Conservation (phyloP, 2,888 invertebrate genomes). For the Lasioglossum pauxillum region DNA sequence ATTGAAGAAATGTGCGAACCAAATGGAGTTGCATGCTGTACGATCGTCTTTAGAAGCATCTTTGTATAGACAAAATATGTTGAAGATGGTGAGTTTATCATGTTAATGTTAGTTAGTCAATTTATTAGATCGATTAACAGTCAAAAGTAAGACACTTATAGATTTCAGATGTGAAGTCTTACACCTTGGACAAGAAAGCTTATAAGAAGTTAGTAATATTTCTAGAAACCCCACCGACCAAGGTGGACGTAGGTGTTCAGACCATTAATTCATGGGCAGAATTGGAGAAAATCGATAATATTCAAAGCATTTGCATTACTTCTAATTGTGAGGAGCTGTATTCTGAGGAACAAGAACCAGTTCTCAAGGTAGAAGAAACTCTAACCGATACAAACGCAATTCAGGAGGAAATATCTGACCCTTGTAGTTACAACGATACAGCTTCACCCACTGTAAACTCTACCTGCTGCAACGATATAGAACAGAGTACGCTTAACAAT, state of each 20-base stretch:
- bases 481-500: constrained; percentile 12
- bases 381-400: background rate
- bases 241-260: constrained; percentile 74
- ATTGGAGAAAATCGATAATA: constrained; percentile 48
- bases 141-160: constrained; percentile 55
- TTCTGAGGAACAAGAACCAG: background rate
- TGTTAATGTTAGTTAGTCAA: constrained; percentile 2
- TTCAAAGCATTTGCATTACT: constrained; percentile 57
- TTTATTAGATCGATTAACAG: constrained; percentile 11
- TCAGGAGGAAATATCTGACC: constrained; percentile 16
- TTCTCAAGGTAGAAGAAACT: constrained; percentile 21
- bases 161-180: constrained; percentile 77
- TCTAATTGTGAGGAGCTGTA: constrained; percentile 58
- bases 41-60: constrained; percentile 74
- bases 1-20: constrained; percentile 75
- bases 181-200: constrained; percentile 71
- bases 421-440: constrained; percentile 26
- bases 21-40: constrained; percentile 77
- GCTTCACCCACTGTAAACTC: constrained; percentile 52
- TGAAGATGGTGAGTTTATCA: constrained; percentile 73
- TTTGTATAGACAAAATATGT: constrained; percentile 77
- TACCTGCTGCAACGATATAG: constrained; percentile 27
- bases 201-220: constrained; percentile 75
- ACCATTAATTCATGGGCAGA: constrained; percentile 65
- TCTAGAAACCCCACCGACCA: constrained; percentile 69